phyloP scores from a whole-genome alignment of 2,888 invertebrate species.

The Anorthoa munda region DNA sequence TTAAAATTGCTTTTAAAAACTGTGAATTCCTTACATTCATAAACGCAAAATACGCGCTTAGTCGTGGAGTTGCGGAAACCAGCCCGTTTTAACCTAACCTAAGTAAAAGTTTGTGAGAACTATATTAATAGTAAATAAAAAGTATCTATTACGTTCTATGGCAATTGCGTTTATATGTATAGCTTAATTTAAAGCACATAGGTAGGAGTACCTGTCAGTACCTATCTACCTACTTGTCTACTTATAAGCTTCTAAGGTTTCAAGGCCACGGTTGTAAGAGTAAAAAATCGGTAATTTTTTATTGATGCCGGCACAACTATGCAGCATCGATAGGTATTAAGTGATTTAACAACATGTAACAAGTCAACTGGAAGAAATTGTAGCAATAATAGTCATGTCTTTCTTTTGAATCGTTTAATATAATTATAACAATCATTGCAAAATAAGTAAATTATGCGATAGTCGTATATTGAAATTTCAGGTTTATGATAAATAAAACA shows the following conservation, averaged over 20 bases:
- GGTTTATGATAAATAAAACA: no score
- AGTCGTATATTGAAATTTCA: neutral
- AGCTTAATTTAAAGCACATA: neutral
- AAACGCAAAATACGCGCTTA: no score
- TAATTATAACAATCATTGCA: neutral
- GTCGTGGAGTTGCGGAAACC: no score
- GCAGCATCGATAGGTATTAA: conserved; percentile 19
- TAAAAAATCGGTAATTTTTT: conserved; percentile 39
- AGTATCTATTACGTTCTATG: neutral
- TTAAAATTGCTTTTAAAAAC: neutral
- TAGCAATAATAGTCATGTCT: neutral
- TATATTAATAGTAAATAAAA: neutral
- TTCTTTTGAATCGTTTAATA: neutral
- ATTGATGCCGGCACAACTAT: conserved; percentile 11
- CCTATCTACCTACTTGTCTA: conserved; percentile 4
- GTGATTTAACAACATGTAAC: conserved; percentile 13
- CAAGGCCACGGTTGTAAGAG: conserved; percentile 42
- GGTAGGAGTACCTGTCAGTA: neutral
- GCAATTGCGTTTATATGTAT: neutral
- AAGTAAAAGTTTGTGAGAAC: neutral
- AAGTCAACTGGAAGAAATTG: neutral
- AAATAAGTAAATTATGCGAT: neutral
- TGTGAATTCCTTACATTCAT: neutral
- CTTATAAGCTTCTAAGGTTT: conserved; percentile 40
- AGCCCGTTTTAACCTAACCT: no score